Base-by-base conservation (phyloP, 2,113 vertebrate genomes). In the Corythaeola cristata region DNA sequence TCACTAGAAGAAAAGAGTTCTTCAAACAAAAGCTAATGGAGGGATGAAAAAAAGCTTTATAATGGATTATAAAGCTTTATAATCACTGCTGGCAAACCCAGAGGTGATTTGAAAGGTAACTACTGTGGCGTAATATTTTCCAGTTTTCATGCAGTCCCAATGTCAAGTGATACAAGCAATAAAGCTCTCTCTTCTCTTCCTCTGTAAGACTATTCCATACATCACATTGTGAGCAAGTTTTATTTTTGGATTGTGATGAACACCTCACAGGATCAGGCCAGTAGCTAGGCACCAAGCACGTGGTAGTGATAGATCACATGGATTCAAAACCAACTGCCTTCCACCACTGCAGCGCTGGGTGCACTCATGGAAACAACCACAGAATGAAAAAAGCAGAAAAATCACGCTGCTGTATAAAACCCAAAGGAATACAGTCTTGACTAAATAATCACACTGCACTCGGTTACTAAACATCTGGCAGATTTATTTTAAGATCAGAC, bases 161-260 rank as follows among this genome's bases (percentile, higher is more conserved):
- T 82, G 87, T 87, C 74, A 96, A 95, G 49, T 53, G 93, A 96
- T 79, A 96, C 74, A 96, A 76, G 94, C 78, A 83, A 85, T 91
- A 96, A 94, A 94, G 74, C 75, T 75, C 76, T 76, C 90, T 49
- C 84, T 83, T 89, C 82, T 59, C 68, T 95, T 96, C 71, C 68
- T 64, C 96, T 88, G 94, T 95, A 95, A 96, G 96, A 96, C 74
- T 97, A 95, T 96, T 96, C 93, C 96, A 96, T 95, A 97, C 94
- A 96, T 95, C 92, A 95, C 81, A 96, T 88, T 92, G 81, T 96
- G 94, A 97, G 66, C 89, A 93, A 80, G 94, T 93, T 93, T 96
- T 96, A 96, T 95, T 97, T 97, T 97, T 95, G 91, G 96, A 95
- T 74, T 79, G 91, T 97, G 95, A 97, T 93, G 84, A 97, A 39